Conservation (phyloP, 2,888 invertebrate species). For the Heliconius sara region DNA sequence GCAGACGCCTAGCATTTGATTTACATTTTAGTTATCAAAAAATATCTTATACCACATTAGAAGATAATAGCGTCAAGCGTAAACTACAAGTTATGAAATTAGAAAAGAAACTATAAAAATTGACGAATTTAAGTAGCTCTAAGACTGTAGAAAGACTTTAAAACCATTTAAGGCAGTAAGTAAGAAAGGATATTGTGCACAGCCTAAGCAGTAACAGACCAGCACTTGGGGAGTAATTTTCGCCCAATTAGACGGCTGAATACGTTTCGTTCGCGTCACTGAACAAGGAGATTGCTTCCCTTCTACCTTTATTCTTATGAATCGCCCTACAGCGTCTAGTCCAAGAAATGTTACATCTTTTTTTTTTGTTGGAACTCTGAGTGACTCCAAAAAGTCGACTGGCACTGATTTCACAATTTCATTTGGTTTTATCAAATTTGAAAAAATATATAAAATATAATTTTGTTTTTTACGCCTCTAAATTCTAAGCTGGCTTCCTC, state of each 20-base stretch:
- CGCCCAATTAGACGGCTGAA: conserved; percentile 73
- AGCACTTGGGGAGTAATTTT: conserved; percentile 69
- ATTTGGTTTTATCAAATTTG: background rate
- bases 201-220: conserved; percentile 48
- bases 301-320: conserved; percentile 55
- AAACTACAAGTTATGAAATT: background rate
- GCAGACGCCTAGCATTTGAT: background rate
- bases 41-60: background rate
- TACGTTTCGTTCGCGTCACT: conserved; percentile 66
- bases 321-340: conserved; percentile 46
- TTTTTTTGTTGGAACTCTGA: conserved; percentile 25
- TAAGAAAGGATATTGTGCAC: conserved; percentile 47
- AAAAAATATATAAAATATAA: background rate
- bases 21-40: background rate
- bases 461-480: background rate
- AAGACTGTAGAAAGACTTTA: conserved; percentile 2
- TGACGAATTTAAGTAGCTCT: background rate
- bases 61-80: too few species aligned
- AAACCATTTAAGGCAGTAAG: conserved; percentile 19
- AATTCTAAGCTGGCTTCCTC: background rate
- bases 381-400: background rate
- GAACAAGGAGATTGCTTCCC: conserved; percentile 68
- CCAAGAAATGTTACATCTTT: conserved; percentile 16
- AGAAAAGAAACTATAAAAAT: background rate
- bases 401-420: background rate